Base-by-base conservation (phyloP, 2,797 vertebrate genomes). In the Menidia menidia region DNA sequence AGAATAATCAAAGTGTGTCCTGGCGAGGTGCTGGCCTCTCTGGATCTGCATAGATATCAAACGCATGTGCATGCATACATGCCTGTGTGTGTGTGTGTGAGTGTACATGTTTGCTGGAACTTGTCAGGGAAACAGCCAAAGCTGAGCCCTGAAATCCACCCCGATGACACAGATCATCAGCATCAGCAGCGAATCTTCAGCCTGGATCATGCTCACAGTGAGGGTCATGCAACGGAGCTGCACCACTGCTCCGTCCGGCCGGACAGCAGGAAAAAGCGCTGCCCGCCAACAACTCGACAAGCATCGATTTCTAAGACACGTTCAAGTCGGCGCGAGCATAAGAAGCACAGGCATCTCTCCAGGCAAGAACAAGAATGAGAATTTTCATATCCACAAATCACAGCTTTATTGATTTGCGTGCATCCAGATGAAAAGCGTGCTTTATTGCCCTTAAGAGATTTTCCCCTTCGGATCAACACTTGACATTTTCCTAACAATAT, bases 151-250 rank as follows among this genome's bases (percentile, higher is more conserved):
- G 81, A 91, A 77, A 89, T 89, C 80, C 82, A 81, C 73, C 78
- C 89, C 69, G 25, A 81, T 92, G 91, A 92, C 92, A 93, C 71
- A 89, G 87, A 89, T 84, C 62, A 90, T 91, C 87, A 90, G 87
- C 88, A 83, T 92, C 88, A 91, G 88, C 80, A 68, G 86, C 77
- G 77, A 77, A 89, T 88, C 83, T 87, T 88, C 83, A 87, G 86
- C 80, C 86, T 60, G 47, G 84, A 90, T 92, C 85, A 81, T 86
- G 81, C 86, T 91, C 79, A 78, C 85, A 72, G 47, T 55, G 76
- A 86, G 84, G 76, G 73, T 79, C 66, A 66, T 64, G 81, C 83
- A 86, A 88, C 74, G 60, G 75, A 31, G 48, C 45, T 75, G 78
- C 85, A 68, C 88, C 68, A 4, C 71, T 16, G 73, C 65, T 44